Conservation (phyloP, 2,113 vertebrate genomes). For the Siniperca knerii region DNA sequence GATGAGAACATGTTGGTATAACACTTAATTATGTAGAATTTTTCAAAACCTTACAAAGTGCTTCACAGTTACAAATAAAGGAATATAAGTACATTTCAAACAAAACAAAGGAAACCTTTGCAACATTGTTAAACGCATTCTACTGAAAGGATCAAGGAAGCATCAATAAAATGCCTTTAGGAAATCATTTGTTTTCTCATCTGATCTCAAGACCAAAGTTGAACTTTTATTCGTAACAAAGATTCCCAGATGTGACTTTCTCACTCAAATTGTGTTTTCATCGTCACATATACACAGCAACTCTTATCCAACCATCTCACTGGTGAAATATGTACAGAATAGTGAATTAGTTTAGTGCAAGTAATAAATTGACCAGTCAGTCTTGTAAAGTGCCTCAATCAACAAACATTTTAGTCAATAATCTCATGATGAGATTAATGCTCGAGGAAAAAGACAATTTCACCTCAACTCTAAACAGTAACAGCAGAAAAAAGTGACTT, state of each 20-base stretch:
- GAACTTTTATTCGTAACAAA: background rate
- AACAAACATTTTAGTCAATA: background rate
- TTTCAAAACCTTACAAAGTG: background rate
- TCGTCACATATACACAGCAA: background rate
- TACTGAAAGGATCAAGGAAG: background rate
- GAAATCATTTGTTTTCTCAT: background rate
- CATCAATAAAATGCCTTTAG: background rate
- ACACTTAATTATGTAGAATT: background rate
- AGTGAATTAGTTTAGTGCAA: background rate
- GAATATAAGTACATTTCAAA: background rate
- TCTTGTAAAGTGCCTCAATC: constrained; percentile 4
- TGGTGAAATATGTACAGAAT: background rate
- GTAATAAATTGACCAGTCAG: background rate
- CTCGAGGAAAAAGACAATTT: background rate
- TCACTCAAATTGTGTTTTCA: background rate
- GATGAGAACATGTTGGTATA: too few relatives aligned
- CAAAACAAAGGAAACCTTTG: background rate
- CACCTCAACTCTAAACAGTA: background rate
- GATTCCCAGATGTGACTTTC: background rate
- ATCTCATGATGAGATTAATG: background rate
- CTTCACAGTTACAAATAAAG: too few relatives aligned
- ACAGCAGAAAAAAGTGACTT: background rate
- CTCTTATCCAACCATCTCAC: background rate
- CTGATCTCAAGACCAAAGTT: too few relatives aligned
- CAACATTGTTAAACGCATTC: background rate